Evolutionary conservation across 2,797 vertebrate genomes (phyloP), one percentile per base, ranked within the genome.

Genomic region (Gallinago nigripennis): DNA sequence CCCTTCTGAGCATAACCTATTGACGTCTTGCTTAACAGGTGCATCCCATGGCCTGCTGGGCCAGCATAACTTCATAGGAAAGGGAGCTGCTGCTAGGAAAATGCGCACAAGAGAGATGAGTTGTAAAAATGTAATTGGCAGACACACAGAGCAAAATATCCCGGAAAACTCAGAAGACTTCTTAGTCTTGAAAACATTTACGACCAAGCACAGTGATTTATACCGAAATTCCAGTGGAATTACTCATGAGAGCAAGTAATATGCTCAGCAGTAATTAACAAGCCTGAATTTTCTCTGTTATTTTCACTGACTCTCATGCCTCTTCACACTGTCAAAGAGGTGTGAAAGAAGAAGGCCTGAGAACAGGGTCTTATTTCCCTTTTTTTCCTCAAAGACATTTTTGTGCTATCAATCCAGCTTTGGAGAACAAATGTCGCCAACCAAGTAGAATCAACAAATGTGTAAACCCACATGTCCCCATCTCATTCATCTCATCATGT

Each of bases 191-290:
- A 90, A 92, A 96, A 84, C 80, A n/a, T 88, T 94, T 90, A 80
- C 56, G 84, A 77, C 33, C 51, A 50, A 71, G 80, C 39, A 70
- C 27, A n/a, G 70, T 79, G 76, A 96, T 96, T 94, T 92, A 94
- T 88, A 82, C 48, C 28, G 31, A 14, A 30, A 46, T 72, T 94
- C 66, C 60, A 82, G 28, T 0, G 3, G 66, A 96, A 94, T 96
- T 96, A 92, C 95, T 94, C 90, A 57, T 77, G 95, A 96, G 89
- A 94, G 28, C 39, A 86, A 79, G 82, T 84, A 94, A 90, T 95
- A 90, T 64, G 56, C 80, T 96, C 92, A 73, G 80, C 73, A 84
- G 87, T 96, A 96, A 97, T 94, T 96, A 96, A 94, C 70, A 90
- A 86, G 75, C 39, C 14, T 0, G 0, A 70, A 68, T 69, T 79